phyloP scores from a whole-genome alignment of 1,140 invertebrate species.

The Potamilus streckersoni region DNA sequence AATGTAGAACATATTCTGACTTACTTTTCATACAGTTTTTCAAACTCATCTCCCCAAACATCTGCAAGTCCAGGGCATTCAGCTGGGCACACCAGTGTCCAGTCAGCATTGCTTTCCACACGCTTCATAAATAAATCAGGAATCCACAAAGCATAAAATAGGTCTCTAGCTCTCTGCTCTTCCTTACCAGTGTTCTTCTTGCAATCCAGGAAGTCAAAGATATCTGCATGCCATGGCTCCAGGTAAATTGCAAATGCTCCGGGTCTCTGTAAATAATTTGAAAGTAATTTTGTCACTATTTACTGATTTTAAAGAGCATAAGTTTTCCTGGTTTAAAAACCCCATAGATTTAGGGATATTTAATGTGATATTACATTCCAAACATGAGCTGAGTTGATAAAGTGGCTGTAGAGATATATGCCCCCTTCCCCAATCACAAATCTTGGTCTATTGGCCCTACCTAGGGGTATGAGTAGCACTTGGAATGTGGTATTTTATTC shows the following conservation, averaged over 20 bases:
- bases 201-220: constrained; percentile 95
- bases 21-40: constrained; percentile 84
- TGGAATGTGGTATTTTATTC: too few relatives aligned
- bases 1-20: not conserved
- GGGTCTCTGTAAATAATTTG: constrained; percentile 76
- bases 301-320: too few relatives aligned
- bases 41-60: constrained; percentile 95
- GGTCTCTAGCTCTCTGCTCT: constrained; percentile 80
- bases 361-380: too few relatives aligned
- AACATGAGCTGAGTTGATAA: too few relatives aligned
- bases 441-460: too few relatives aligned
- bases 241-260: constrained; percentile 99
- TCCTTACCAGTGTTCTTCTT: constrained; percentile 84
- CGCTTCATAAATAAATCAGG: constrained; percentile 99
- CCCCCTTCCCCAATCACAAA: too few relatives aligned
- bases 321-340: too few relatives aligned
- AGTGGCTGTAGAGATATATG: too few relatives aligned
- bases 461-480: too few relatives aligned
- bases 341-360: too few relatives aligned
- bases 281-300: too few relatives aligned
- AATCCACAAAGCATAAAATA: constrained; percentile 99
- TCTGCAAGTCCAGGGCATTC: constrained; percentile 91
- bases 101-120: constrained; percentile 87
- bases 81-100: constrained; percentile 98
- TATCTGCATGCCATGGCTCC: constrained; percentile 99